Conservation (phyloP, 2,888 invertebrate genomes). For the Ichneumoninae sp. region DNA sequence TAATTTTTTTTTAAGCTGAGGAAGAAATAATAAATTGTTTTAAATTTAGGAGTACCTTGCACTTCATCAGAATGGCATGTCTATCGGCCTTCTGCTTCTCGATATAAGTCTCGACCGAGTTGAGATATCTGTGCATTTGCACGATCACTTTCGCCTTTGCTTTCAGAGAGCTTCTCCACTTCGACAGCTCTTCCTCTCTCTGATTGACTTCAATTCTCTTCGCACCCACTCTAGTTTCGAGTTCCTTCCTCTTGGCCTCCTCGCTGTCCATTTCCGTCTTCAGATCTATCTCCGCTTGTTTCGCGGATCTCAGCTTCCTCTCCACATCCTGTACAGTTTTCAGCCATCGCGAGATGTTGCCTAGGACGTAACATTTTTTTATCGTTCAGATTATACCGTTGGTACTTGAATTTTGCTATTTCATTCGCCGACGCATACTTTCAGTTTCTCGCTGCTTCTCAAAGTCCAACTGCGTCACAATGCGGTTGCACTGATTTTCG, state of each 20-base stretch:
- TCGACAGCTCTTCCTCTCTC: conserved; percentile 93
- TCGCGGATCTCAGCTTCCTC: conserved; percentile 92
- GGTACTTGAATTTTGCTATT: not conserved
- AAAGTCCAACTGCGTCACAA: conserved; percentile 97
- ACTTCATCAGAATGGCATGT: conserved; percentile 95
- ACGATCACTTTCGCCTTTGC: conserved; percentile 95
- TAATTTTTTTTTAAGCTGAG: not conserved
- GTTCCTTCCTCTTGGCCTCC: conserved; percentile 91
- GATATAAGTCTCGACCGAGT: conserved; percentile 93
- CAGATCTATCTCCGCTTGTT: conserved; percentile 90
- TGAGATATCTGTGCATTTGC: conserved; percentile 92
- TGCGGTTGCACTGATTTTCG: conserved; percentile 97
- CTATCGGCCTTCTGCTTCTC: conserved; percentile 96
- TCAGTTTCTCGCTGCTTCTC: conserved; percentile 96
- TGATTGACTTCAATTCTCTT: conserved; percentile 92
- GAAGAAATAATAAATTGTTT: conserved; percentile 1
- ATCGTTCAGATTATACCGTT: not conserved
- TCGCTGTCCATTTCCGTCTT: conserved; percentile 94
- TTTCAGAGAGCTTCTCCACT: conserved; percentile 91
- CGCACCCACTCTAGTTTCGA: conserved; percentile 91
- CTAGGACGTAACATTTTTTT: conserved; percentile 84
- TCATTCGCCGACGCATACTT: conserved; percentile 86
- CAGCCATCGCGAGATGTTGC: conserved; percentile 97
- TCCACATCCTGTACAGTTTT: conserved; percentile 96
- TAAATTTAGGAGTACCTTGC: conserved; percentile 89